Evolutionary conservation across 2,888 invertebrate species (phyloP).

Genomic region (Orthosia gracilis): DNA sequence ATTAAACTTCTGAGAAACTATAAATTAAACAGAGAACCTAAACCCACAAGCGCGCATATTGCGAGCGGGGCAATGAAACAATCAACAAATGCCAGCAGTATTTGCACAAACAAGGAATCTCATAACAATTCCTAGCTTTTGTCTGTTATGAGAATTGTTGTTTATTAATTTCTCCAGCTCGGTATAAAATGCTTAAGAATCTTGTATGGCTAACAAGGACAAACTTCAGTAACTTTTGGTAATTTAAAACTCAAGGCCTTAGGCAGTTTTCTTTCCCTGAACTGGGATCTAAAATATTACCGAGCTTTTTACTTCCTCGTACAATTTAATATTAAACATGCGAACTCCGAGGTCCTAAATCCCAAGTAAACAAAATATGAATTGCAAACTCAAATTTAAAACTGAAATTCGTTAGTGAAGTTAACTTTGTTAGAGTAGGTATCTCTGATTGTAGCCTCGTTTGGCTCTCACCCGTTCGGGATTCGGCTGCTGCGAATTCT

Average conservation of each 20-base stretch:
- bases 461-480: slow-evolving; percentile 28
- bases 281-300: slow-evolving; percentile 18
- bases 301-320: not conserved
- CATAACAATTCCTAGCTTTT: slow-evolving; percentile 33
- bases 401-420: slow-evolving; percentile 26
- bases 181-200: too few relatives aligned
- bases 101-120: slow-evolving; percentile 37
- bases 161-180: slow-evolving; percentile 33
- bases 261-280: not conserved
- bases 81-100: slow-evolving; percentile 36
- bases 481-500: slow-evolving; percentile 34
- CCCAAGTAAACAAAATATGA: slow-evolving; percentile 32
- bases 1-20: slow-evolving; percentile 31
- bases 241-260: slow-evolving; percentile 20
- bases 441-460: slow-evolving; percentile 34
- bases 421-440: slow-evolving; percentile 30
- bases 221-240: slow-evolving; percentile 9
- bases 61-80: slow-evolving; percentile 15
- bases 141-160: slow-evolving; percentile 38
- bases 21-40: slow-evolving; percentile 4
- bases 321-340: slow-evolving; percentile 12
- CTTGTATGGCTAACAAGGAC: too few relatives aligned
- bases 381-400: slow-evolving; percentile 33
- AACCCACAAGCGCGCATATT: slow-evolving; percentile 12
- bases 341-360: not conserved